Evolutionary conservation across 2,797 vertebrate genomes (phyloP).

Genomic region (Eulemur albifrons): DNA sequence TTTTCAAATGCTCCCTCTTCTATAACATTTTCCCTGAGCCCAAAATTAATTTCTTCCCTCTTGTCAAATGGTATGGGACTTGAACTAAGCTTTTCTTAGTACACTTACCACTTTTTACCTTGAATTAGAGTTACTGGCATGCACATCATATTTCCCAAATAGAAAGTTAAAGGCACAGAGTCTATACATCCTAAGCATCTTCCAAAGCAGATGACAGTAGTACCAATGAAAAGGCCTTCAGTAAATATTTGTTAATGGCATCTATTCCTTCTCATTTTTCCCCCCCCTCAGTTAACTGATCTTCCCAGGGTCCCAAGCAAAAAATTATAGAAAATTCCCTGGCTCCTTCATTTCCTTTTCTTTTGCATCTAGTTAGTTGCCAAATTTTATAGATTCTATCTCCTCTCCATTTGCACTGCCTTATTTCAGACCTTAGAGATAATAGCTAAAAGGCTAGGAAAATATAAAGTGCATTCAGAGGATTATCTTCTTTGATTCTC

Average conservation of each 20-base stretch:
- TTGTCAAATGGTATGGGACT: neutral
- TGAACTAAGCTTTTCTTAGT: neutral
- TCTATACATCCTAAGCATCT: neutral
- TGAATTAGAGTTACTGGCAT: neutral
- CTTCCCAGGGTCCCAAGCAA: neutral
- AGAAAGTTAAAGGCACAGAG: neutral
- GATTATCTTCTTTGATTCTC: conserved; percentile 30
- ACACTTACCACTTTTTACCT: neutral
- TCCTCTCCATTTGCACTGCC: conserved; percentile 13
- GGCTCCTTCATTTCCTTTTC: neutral
- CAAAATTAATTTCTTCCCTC: neutral
- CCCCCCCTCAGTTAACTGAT: neutral
- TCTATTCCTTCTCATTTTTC: neutral
- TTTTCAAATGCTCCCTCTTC: conserved; percentile 12
- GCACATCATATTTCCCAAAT: neutral
- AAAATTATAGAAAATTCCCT: neutral
- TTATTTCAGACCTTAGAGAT: conserved; percentile 32
- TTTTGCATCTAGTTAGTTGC: conserved; percentile 24
- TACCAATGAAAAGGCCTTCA: neutral
- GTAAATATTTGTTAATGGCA: neutral
- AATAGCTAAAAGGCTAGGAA: neutral
- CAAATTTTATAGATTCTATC: neutral
- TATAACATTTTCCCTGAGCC: neutral
- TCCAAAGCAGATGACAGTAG: neutral
- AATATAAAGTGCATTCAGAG: conserved; percentile 18